A percentile compares a stretch with the other conserved stretches of the same genome.
Evolutionary conservation across 2,888 invertebrate species (phyloP).

Genomic region (Orthosia cruda): DNA sequence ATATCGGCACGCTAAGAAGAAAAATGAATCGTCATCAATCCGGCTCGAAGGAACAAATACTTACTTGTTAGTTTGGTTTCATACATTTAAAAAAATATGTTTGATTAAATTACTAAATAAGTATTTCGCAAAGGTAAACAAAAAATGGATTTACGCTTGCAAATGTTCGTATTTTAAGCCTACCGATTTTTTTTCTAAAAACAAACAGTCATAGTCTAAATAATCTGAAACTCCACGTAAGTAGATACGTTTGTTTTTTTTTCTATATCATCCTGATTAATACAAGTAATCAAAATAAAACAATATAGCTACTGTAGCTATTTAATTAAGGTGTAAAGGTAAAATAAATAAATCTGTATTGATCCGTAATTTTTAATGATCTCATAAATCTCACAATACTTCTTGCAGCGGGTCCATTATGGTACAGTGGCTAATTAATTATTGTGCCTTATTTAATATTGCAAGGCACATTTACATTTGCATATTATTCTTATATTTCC

Average conservation of each 20-base stretch:
- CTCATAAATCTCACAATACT: slow-evolving; percentile 19
- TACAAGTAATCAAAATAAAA: neutral
- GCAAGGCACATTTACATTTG: slow-evolving; percentile 12
- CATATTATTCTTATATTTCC: slow-evolving; percentile 1
- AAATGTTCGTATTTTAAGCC: neutral
- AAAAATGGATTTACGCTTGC: neutral
- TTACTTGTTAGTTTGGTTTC: too few relatives aligned
- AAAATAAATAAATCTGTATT: slow-evolving; percentile 1
- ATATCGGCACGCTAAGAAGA: too few relatives aligned
- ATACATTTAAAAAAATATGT: too few relatives aligned
- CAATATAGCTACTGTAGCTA: neutral
- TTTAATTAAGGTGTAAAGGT: neutral
- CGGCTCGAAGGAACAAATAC: too few relatives aligned
- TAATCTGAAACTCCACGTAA: neutral
- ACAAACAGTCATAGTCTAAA: rapidly evolving
- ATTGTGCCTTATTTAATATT: slow-evolving; percentile 15
- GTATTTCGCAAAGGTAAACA: too few relatives aligned
- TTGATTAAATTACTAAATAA: too few relatives aligned
- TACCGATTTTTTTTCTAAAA: neutral
- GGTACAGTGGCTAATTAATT: slow-evolving; percentile 25
- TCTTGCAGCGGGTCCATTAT: slow-evolving; percentile 6
- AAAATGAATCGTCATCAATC: too few relatives aligned
- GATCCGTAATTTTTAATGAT: slow-evolving; percentile 16
- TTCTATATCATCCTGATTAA: neutral
- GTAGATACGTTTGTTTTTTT: neutral